Conservation (phyloP, 2,888 invertebrate species). For the Hirtodrosophila confusa region DNA sequence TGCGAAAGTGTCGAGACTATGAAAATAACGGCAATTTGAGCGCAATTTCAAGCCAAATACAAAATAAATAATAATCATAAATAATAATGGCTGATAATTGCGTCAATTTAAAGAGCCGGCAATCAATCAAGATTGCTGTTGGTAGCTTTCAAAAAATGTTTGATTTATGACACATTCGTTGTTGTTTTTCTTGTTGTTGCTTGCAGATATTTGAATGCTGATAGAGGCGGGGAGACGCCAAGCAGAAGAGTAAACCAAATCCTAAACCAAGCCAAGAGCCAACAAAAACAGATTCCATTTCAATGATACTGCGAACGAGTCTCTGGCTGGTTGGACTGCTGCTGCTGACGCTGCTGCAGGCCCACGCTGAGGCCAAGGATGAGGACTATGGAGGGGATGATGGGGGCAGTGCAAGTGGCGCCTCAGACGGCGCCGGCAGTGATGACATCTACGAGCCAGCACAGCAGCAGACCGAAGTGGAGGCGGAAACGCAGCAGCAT, state of each 20-base stretch:
- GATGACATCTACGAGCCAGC: conserved; percentile 74
- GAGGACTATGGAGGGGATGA: conserved; percentile 45
- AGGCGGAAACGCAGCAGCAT: conserved; percentile 52
- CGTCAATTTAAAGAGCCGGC: conserved; percentile 60
- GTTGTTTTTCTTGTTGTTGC: conserved; percentile 8
- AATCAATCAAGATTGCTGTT: conserved; percentile 54
- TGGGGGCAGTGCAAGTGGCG: conserved; percentile 1
- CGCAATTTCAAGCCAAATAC: conserved; percentile 23
- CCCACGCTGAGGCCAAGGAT: conserved; percentile 34
- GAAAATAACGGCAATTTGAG: conserved; percentile 40
- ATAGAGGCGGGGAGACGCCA: conserved; percentile 15
- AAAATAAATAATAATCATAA: conserved; percentile 35
- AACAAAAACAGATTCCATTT: conserved; percentile 17
- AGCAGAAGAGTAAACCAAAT: conserved; percentile 2
- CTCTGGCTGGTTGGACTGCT: conserved; percentile 46
- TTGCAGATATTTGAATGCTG: conserved; percentile 47
- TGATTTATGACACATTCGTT: conserved; percentile 40
- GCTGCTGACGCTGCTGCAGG: conserved; percentile 37
- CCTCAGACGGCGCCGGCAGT: conserved; percentile 3
- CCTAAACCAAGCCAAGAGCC: conserved; percentile 1
- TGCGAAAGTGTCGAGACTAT: conserved; percentile 69
- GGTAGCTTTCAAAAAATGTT: conserved; percentile 60
- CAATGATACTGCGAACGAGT: conserved; percentile 62
- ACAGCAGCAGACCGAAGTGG: conserved; percentile 65
- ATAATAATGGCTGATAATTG: conserved; percentile 67